A percentile compares a stretch with the other conserved stretches of the same genome.
Conservation (phyloP, 2,888 invertebrate species). For the Conistra vaccinii region DNA sequence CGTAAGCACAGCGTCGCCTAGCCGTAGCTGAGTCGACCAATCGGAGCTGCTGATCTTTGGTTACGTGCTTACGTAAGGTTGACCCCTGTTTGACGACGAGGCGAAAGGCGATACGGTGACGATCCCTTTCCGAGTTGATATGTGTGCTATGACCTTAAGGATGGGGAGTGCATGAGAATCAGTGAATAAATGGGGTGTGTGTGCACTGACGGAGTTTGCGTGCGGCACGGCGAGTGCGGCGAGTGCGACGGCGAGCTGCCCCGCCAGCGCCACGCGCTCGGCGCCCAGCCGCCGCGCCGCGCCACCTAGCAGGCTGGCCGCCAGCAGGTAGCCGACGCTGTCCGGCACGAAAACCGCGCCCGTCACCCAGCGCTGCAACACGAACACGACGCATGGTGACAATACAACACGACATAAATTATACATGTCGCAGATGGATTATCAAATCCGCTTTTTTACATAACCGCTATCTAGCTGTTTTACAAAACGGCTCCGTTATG, state of each 20-base stretch:
- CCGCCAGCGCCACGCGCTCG: slow-evolving; percentile 82
- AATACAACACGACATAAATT: background rate
- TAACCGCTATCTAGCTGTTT: too few relatives aligned
- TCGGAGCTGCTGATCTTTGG: too few relatives aligned
- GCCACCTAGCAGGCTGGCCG: slow-evolving; percentile 78
- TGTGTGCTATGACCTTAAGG: too few relatives aligned
- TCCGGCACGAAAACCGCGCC: slow-evolving; percentile 86
- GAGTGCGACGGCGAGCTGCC: slow-evolving; percentile 75
- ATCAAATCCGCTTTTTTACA: too few relatives aligned
- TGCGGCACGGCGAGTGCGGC: slow-evolving; percentile 80
- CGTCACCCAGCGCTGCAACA: slow-evolving; percentile 79
- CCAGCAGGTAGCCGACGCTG: slow-evolving; percentile 83
- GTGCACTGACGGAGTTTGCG: slow-evolving; percentile 70
- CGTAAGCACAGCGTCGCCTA: too few relatives aligned
- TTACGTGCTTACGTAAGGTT: too few relatives aligned
- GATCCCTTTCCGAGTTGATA: too few relatives aligned
- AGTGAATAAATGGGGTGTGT: background rate
- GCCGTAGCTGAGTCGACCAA: too few relatives aligned
- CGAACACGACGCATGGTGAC: background rate
- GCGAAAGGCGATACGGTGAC: too few relatives aligned
- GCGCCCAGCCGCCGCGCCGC: slow-evolving; percentile 75
- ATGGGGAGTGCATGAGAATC: background rate
- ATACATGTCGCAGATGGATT: background rate
- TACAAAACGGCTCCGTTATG: too few relatives aligned
- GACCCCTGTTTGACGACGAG: too few relatives aligned